Evolutionary conservation across 2,888 invertebrate genomes (phyloP).

Genomic region (Mesorhabditis sp.): DNA sequence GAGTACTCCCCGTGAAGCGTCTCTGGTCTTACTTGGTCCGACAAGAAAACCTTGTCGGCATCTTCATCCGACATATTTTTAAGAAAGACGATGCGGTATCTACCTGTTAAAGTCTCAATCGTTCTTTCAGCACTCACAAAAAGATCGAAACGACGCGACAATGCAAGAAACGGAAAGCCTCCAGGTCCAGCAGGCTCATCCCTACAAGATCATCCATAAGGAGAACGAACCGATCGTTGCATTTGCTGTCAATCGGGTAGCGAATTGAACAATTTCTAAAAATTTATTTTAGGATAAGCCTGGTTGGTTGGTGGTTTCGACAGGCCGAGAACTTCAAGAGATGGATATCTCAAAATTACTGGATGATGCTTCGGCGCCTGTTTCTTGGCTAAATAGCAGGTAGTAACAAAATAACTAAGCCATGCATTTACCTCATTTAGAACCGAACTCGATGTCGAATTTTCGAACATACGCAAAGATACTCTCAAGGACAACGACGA

Average conservation of each 20-base stretch:
- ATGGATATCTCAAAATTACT: conserved; percentile 87
- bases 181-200: conserved; percentile 61
- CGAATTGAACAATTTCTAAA: not conserved
- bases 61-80: conserved; percentile 91
- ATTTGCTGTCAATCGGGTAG: conserved; percentile 69
- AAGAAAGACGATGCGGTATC: conserved; percentile 24
- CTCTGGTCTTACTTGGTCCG: conserved; percentile 89
- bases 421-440: conserved; percentile 59
- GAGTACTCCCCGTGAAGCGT: conserved; percentile 69
- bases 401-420: not conserved
- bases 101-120: not conserved
- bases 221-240: conserved; percentile 96
- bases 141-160: conserved; percentile 6
- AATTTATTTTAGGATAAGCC: conserved; percentile 64
- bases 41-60: conserved; percentile 86
- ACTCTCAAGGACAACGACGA: conserved; percentile 55
- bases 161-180: conserved; percentile 10
- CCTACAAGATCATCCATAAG: conserved; percentile 92
- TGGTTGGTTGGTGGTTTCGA: conserved; percentile 80
- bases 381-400: conserved; percentile 81
- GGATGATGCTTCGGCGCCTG: conserved; percentile 72
- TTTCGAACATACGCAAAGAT: conserved; percentile 17
- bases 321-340: conserved; percentile 92
- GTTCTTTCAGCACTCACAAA: not conserved
- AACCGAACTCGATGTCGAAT: conserved; percentile 84